Evolutionary conservation across 2,888 invertebrate genomes (phyloP), one percentile per base, ranked within the genome.

Genomic region (Yponomeuta plumbellus): DNA sequence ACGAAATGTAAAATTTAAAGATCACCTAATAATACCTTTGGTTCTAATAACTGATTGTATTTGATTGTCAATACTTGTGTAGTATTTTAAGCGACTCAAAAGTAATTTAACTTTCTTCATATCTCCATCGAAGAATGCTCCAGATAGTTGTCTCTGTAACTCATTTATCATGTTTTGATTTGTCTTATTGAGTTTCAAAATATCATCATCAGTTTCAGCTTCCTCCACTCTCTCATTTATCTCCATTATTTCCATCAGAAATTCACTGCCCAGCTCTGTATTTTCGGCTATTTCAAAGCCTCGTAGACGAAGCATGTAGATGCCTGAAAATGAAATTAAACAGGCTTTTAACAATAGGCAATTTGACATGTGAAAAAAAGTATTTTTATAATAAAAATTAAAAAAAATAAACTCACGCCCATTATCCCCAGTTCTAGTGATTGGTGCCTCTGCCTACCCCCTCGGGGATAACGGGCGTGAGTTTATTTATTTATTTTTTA

Each of bases 221-320:
- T 93, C 94, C 74, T 94, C 95, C 0, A 97, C 93, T 82, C 95
- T 94, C 88, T 98, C 98, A 84, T 98, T 98, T 67, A 95, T 92
- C 77, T 97, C 97, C 97, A 98, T 97, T 70, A 98, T 95, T 80
- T 95, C 92, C 91, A 95, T 93, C 0, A 97, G 91, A 79, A 97
- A 96, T 70, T 92, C 91, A 66, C 93, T 90, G 74, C 96, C 94
- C 13, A 94, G 77, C 69, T 93, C 92, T 21, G 94, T 94, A 56
- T 93, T 92, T 79, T 95, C 95, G 0, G 94, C 92, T 70, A 96
- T 91, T 13, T 92, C 86, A 67, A 93, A 81, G 0, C 95, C 95
- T 71, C 94, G 90, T 64, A 97, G 83, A 72, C 92, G 83, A 23
- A 99, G 87, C 83, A 99, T 92, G 80, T 99, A 98, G 69, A 96